Evolutionary conservation across 2,888 invertebrate species (phyloP).

Genomic region (Thereva nobilitata): DNA sequence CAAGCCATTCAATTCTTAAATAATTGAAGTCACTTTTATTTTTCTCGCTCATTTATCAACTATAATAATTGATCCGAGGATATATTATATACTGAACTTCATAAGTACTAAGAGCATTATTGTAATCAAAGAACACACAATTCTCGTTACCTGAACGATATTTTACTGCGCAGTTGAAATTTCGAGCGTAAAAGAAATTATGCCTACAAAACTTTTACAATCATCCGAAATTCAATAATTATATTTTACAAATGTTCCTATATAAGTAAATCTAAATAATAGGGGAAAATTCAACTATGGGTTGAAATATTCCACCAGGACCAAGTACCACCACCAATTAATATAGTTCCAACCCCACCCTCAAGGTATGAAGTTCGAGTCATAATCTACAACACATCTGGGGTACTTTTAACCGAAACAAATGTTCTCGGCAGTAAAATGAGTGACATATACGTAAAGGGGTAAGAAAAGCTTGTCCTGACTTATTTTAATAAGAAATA

Average conservation of each 20-base stretch:
- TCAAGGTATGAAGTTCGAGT: conserved; percentile 70
- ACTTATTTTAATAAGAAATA: conserved; percentile 7
- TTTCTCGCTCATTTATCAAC: too few species aligned
- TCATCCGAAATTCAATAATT: not conserved
- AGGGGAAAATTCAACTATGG: conserved; percentile 92
- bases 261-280: not conserved
- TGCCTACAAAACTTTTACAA: not conserved
- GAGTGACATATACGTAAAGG: conserved; percentile 77
- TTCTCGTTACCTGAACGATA: too few species aligned
- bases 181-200: not conserved
- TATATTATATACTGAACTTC: too few species aligned
- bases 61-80: too few species aligned
- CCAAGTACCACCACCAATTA: conserved; percentile 70
- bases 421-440: conserved; percentile 75
- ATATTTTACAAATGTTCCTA: not conserved
- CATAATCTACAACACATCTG: conserved; percentile 68
- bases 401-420: conserved; percentile 69
- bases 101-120: too few species aligned
- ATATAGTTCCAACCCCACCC: conserved; percentile 75
- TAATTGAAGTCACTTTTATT: too few species aligned
- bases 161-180: not conserved
- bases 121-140: too few species aligned
- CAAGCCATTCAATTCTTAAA: too few species aligned
- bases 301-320: conserved; percentile 79
- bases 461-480: conserved; percentile 65